These are phyloP conservation scores for Cephalotes varians DNA, from an alignment of 2,888 invertebrate genomes.

Conservation along the genomic window DNA sequence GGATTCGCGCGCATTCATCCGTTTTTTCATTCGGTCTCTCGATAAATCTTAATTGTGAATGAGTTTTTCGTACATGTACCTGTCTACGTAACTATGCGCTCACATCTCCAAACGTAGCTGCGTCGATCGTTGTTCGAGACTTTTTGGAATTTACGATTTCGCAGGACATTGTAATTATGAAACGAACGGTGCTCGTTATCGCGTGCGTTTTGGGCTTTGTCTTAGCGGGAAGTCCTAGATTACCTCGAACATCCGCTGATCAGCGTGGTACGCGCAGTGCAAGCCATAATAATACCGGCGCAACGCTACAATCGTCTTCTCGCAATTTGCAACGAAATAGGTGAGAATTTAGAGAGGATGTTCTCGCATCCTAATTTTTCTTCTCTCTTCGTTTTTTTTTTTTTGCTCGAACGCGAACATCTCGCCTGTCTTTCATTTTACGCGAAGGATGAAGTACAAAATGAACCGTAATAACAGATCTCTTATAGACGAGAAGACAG, in stretches of 20 bases:
- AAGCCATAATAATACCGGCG: conserved; percentile 75
- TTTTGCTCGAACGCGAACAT: neutral
- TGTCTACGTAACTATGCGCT: conserved; percentile 3
- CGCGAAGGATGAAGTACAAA: neutral
- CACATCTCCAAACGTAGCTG: neutral
- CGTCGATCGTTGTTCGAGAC: neutral
- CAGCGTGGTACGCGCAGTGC: conserved; percentile 82
- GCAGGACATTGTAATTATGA: conserved; percentile 75
- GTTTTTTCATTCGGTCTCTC: neutral
- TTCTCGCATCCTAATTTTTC: neutral
- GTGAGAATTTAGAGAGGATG: conserved; percentile 63
- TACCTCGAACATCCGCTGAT: conserved; percentile 83
- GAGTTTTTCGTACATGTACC: neutral
- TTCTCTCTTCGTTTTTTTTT: neutral
- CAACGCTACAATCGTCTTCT: conserved; percentile 74
- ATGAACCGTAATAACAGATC: conserved; percentile 19
- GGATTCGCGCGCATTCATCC: neutral
- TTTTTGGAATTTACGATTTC: neutral
- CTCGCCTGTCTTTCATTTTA: neutral
- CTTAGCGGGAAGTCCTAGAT: conserved; percentile 82
- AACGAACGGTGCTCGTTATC: conserved; percentile 79
- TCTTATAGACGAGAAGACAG: conserved; percentile 28
- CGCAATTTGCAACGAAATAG: conserved; percentile 81
- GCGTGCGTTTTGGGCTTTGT: conserved; percentile 81
- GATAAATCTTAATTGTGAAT: neutral